Evolutionary conservation across 2,113 vertebrate species (phyloP).

Genomic region (Lophochroa leadbeateri): DNA sequence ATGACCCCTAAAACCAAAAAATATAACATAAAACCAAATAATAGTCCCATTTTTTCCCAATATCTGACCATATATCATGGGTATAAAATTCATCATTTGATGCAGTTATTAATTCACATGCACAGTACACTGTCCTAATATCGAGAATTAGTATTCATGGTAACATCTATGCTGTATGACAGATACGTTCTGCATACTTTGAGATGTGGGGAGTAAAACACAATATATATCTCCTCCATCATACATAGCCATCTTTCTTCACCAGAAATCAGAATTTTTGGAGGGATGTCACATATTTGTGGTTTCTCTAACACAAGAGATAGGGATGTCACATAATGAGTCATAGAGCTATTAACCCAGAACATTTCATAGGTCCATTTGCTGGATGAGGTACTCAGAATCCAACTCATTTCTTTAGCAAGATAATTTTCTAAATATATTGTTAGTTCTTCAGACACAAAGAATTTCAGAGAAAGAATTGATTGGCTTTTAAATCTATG

Average conservation of each 20-base stretch:
- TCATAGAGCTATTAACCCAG: background rate
- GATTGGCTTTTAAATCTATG: background rate
- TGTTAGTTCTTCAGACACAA: background rate
- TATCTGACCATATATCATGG: background rate
- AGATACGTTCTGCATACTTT: background rate
- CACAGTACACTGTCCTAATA: background rate
- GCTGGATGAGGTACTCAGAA: background rate
- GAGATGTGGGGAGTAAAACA: background rate
- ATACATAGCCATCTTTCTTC: background rate
- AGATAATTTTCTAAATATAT: background rate
- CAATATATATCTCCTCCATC: background rate
- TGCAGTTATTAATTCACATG: background rate
- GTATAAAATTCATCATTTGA: background rate
- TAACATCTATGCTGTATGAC: fast-evolving
- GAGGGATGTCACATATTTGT: background rate
- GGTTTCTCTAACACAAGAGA: background rate
- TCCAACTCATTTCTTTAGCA: background rate
- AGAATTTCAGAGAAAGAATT: background rate
- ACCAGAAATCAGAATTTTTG: background rate
- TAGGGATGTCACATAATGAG: background rate
- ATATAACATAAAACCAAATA: background rate
- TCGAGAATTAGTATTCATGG: background rate
- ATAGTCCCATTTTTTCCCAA: background rate
- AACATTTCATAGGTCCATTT: background rate
- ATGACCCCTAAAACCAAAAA: slow-evolving; percentile 81